Base-by-base conservation (phyloP, 1,140 invertebrate species). In the Oreohelix idahoensis region DNA sequence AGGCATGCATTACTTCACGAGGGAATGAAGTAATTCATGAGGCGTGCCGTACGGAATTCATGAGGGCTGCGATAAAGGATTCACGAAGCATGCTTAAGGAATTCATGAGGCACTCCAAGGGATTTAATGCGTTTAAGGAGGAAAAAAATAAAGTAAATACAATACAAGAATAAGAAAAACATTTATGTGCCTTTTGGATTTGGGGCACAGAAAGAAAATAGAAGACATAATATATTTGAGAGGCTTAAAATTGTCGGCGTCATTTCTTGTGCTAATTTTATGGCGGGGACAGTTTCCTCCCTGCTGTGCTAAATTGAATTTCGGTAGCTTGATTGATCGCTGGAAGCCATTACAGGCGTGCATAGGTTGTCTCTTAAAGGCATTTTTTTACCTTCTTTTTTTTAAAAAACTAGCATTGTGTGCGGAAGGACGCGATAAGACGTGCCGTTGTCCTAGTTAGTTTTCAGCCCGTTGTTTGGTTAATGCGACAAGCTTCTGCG, bases 271-370 rank as follows among this genome's bases (percentile, higher is more conserved):
- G 53, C 53, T 58, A 58, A 58, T 58, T 58, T 58, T 58, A 58
- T 58, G 26, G 13, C 53, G 53, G 53, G 26, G 53, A 58, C 53
- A 58, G 15, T 58, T 58, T 23, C 53, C 53, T 58, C 53, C 53
- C 53, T 58, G 53, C 13, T n/a, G 53, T 58, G 53, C 53, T 58
- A n/a, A 58, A 58, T 58, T 58, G 53, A 58, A 58, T 58, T n/a
- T 58, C 13, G 26, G 13, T 15, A n/a, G 53, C 53, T 58, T 58
- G 53, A 58, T 58, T 58, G 53, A 58, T 58, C 53, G 53, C 15
- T 58, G 53, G 15, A 58, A 58, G 53, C 53, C 26, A 58, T 58
- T 58, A 58, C 53, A 23, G 53, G 26, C 53, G 8, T 4, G 53
- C 53, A 4, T 58, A 23, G 53, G n/a, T n/a, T n/a, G n/a, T n/a